phyloP scores from a whole-genome alignment of 2,888 invertebrate genomes.

The Sinopyrophorus schimmeli region DNA sequence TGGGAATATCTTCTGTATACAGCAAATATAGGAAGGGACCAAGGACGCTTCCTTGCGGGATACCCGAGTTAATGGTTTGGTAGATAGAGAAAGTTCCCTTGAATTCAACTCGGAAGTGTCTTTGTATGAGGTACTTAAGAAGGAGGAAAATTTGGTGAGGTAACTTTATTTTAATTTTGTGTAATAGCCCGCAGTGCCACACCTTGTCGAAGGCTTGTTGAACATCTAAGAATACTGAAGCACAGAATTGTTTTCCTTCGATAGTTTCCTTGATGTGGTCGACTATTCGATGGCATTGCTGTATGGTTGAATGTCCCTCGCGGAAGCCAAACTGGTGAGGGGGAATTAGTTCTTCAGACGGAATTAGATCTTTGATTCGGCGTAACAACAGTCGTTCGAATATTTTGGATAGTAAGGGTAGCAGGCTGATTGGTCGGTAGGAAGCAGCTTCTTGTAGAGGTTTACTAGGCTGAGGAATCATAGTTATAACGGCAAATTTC shows the following conservation, averaged over 20 bases:
- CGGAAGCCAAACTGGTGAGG: conserved; percentile 4
- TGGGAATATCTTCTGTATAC: too few species aligned
- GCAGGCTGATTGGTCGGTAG: background rate
- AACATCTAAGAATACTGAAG: background rate
- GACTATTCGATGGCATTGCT: conserved; percentile 1
- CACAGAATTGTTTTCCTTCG: background rate
- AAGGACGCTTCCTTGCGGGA: too few species aligned
- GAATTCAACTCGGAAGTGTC: conserved; percentile 3
- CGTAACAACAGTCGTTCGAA: conserved; percentile 4
- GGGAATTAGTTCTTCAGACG: background rate
- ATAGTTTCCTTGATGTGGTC: conserved; percentile 1
- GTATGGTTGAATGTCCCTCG: background rate
- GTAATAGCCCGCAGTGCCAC: too few species aligned
- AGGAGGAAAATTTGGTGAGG: too few species aligned
- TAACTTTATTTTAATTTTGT: too few species aligned
- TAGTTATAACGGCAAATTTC: background rate
- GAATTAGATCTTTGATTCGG: background rate
- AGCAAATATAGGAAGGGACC: too few species aligned
- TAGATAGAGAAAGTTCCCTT: too few species aligned
- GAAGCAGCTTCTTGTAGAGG: background rate
- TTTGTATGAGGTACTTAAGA: background rate
- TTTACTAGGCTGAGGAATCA: background rate
- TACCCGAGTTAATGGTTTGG: too few species aligned
- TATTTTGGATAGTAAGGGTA: conserved; percentile 6
- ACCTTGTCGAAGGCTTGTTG: conserved; percentile 1